phyloP scores from a whole-genome alignment of 2,797 vertebrate genomes.

The Enteromius unitaeniatus region DNA sequence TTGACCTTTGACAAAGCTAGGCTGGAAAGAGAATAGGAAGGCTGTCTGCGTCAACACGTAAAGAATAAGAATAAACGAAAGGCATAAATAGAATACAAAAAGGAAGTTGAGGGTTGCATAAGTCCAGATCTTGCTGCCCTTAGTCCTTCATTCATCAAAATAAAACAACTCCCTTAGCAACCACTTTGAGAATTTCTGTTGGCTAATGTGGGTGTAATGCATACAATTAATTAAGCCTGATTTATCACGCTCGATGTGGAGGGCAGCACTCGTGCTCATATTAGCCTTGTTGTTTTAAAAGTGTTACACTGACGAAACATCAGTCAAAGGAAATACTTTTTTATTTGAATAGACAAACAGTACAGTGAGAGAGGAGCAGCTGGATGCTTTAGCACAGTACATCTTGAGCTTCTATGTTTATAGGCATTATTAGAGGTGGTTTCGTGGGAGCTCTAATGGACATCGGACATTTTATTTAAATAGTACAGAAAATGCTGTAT shows the following conservation, averaged over 20 bases:
- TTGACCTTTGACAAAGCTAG: slow-evolving; percentile 21
- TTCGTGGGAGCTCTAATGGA: neutral
- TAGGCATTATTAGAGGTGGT: neutral
- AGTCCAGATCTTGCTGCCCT: neutral
- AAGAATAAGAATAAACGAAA: neutral
- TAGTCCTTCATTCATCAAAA: slow-evolving; percentile 59
- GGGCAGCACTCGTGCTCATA: slow-evolving; percentile 20
- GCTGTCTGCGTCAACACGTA: neutral
- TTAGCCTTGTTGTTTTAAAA: slow-evolving; percentile 29
- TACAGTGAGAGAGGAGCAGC: neutral
- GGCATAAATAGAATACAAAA: slow-evolving; percentile 18
- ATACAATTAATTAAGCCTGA: slow-evolving; percentile 54
- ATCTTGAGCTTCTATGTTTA: neutral
- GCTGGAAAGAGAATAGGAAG: slow-evolving; percentile 18
- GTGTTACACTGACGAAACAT: slow-evolving; percentile 27
- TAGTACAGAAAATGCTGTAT: neutral
- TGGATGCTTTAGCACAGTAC: neutral
- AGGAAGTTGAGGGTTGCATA: slow-evolving; percentile 7
- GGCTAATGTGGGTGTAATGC: slow-evolving; percentile 58
- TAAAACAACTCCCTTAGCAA: slow-evolving; percentile 49
- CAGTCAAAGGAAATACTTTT: slow-evolving; percentile 35
- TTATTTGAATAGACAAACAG: slow-evolving; percentile 17
- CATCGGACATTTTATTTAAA: neutral
- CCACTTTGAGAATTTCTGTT: slow-evolving; percentile 28
- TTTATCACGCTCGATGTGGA: slow-evolving; percentile 18